Evolutionary conservation across 2,888 invertebrate species (phyloP).

Genomic region (Nematopogon swammerdamellus): DNA sequence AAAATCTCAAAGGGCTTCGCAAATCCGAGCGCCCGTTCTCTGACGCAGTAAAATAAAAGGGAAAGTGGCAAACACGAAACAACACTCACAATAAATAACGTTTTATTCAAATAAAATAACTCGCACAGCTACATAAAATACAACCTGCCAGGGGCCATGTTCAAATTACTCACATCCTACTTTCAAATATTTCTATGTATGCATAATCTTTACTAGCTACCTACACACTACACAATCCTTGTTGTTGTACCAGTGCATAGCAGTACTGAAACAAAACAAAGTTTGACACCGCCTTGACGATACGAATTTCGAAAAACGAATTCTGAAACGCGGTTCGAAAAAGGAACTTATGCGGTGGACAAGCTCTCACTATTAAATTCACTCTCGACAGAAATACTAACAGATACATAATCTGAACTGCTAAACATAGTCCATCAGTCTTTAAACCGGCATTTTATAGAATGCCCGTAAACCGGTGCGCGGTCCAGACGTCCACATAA

Average conservation of each 20-base stretch:
- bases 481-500: too few species aligned
- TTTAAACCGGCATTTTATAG: too few species aligned
- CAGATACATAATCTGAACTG: background rate
- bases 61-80: slow-evolving; percentile 21
- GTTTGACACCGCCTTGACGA: slow-evolving; percentile 1
- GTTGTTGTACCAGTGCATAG: too few species aligned
- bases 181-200: slow-evolving; percentile 3
- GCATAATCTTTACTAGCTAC: too few species aligned
- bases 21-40: background rate
- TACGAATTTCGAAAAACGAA: too few species aligned
- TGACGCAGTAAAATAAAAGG: background rate
- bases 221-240: too few species aligned
- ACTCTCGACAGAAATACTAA: background rate
- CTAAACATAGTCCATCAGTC: too few species aligned
- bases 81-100: slow-evolving; percentile 33
- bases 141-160: background rate
- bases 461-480: too few species aligned
- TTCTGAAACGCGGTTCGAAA: too few species aligned
- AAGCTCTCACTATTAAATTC: background rate
- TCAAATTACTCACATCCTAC: background rate
- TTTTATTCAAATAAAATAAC: slow-evolving; percentile 29
- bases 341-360: too few species aligned
- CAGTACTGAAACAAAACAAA: too few species aligned
- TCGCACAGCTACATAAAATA: slow-evolving; percentile 5
- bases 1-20: too few species aligned